Evolutionary conservation across 2,113 vertebrate genomes (phyloP), one percentile per base, ranked within the genome.

Genomic region (Cinclus cinclus): DNA sequence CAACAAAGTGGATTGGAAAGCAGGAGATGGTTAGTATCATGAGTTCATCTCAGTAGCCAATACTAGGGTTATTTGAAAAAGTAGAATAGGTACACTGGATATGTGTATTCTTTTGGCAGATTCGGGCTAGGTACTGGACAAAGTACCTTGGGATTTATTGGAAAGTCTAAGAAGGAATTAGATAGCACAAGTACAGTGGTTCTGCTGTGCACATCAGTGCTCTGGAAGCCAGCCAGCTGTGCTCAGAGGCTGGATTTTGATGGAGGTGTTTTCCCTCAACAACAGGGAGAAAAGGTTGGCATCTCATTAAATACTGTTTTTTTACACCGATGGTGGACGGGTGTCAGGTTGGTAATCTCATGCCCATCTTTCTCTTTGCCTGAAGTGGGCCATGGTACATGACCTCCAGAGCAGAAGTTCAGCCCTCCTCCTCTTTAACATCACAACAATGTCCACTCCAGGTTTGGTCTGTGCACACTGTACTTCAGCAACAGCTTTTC

Each of bases 391-490:
- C 13, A 0, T 15, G 44, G 24, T 37, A 11, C 1, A 1, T 64
- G 68, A 73, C 35, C n/a, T 56, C 17, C 19, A 47, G 53, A 33
- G 49, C 59, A 76, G 49, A 41, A 39, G 33, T 42, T 39, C 44
- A 44, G 30, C 17, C 22, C 13, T 42, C 41, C 42, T 75, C 10
- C 23, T 28, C 63, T 68, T 71, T 2, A 24, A 17, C 37, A 3
- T 42, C 0, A 0, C 56, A 27, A 3, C 30, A 17, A 2, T 0
- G 2, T 63, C 67, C 18, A 3, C 28, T 52, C 24, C 41, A 39
- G 33, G 15, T 74, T 77, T 60, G 67, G 31, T 23, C 76, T 41
- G n/a, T 55, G 17, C n/a, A 4, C 0, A 0, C 15, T 76, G 27
- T 14, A 44, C 6, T 55, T 82, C 60, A 49, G 27, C 16, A n/a